Base-by-base conservation (phyloP, 2,888 invertebrate genomes). In the Clitarchus hookeri region DNA sequence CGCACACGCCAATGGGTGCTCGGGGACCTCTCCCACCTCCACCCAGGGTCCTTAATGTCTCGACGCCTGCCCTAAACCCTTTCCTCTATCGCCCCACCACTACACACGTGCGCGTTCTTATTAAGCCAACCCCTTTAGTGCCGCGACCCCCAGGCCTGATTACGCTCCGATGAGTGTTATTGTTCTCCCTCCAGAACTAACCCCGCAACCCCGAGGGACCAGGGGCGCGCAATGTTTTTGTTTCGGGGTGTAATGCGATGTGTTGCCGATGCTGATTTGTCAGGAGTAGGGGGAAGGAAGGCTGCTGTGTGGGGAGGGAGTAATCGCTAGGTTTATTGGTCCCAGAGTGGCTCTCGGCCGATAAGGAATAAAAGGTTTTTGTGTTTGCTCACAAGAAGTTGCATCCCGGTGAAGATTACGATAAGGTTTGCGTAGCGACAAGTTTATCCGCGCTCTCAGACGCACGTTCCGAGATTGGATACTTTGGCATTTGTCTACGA, bases 151-250 rank as follows among this genome's bases (percentile, higher is more conserved):
- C 91, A 90, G 91, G 91, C 91, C 90, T 91, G 91, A 91, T 91
- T 91, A 91, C 91, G 91, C 91, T 90, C 91, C 90, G 91, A 91
- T 91, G 91, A 91, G 91, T 91, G 91, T 91, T 91, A 91, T 90
- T 89, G 90, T 89, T 89, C 88, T 89, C 88, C 48, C 86, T 54
- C 85, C 44, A 54, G 78, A 78, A 36, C 53, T 77, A 83, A 53
- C 82, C 77, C 77, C 84, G 77, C 44, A n/a, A 36, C 53, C 79
- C 80, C 86, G 78, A 9, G 82, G 44, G 27, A 25, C 82, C 82
- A 23, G 44, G 23, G 44, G 82, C 25, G 13, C 13, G 8, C 65
- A 1, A 44, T 82, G 27, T 82, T 82, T 27, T 82, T 82, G 82
- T 82, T 82, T 82, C 16, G 36, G 82, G 44, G 82, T 82, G 82